phyloP scores from a whole-genome alignment of 1,140 invertebrate species.

The Chironomus tepperi region DNA sequence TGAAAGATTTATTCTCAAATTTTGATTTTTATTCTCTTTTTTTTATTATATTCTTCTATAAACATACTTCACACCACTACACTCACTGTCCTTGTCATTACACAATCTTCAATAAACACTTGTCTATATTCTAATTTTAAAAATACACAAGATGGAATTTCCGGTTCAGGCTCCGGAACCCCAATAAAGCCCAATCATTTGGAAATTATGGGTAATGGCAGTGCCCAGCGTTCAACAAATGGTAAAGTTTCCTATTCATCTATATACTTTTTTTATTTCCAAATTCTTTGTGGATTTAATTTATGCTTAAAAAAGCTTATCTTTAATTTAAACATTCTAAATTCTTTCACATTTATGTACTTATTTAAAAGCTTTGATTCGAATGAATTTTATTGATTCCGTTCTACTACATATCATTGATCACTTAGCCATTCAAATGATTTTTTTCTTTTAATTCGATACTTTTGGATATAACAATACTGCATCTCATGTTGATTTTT shows the following conservation, averaged over 20 bases:
- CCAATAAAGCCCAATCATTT: conserved; percentile 26
- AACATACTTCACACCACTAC: not conserved
- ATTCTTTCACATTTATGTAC: too few relatives aligned
- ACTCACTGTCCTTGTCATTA: not conserved
- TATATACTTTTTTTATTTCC: conserved; percentile 25
- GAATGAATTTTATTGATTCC: too few relatives aligned
- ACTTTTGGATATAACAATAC: too few relatives aligned
- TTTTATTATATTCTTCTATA: not conserved
- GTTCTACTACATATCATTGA: too few relatives aligned
- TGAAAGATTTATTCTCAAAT: too few relatives aligned
- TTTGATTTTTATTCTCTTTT: too few relatives aligned
- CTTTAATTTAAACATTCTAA: not conserved
- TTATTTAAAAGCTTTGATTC: too few relatives aligned
- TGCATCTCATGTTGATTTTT: not conserved
- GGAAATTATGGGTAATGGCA: conserved; percentile 27
- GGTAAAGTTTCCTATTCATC: conserved; percentile 44
- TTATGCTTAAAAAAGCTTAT: not conserved
- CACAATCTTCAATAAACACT: too few relatives aligned
- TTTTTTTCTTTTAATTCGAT: too few relatives aligned
- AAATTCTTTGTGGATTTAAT: not conserved
- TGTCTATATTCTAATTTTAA: not conserved
- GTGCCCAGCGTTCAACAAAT: conserved; percentile 56
- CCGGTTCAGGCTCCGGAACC: not conserved
- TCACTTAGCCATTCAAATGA: too few relatives aligned
- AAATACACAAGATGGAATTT: not conserved